Percentiles rank a stretch among this genome's conserved stretches.
Evolutionary conservation across 2,113 vertebrate genomes (phyloP).

Genomic region (Varanus komodoensis): DNA sequence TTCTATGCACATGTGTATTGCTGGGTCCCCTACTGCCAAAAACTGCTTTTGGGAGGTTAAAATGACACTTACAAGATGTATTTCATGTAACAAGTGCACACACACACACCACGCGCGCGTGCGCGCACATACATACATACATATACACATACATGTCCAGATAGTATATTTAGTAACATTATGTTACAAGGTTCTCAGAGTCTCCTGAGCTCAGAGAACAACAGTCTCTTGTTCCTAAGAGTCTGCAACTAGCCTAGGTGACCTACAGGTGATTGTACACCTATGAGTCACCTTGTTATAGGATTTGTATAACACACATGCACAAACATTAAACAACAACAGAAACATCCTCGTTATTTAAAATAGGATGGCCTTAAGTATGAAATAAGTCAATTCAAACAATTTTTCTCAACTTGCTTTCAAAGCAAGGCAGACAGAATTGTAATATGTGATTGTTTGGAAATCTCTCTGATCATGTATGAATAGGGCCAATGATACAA

Average conservation of each 20-base stretch:
- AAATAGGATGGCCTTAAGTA: conserved; percentile 24
- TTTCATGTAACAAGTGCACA: no score
- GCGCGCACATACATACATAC: no score
- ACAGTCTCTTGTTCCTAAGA: background rate
- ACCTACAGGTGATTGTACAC: background rate
- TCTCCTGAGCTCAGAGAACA: background rate
- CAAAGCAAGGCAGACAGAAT: conserved; percentile 38
- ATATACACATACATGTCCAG: no score
- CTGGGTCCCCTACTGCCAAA: no score
- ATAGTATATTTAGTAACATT: no score
- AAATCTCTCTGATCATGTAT: conserved; percentile 38
- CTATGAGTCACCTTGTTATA: background rate
- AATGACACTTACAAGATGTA: no score
- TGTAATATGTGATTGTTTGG: conserved; percentile 31
- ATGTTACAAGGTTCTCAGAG: no score
- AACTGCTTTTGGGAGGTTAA: no score
- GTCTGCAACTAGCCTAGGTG: background rate
- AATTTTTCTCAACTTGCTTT: conserved; percentile 28
- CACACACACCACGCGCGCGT: no score
- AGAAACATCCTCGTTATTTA: conserved; percentile 34
- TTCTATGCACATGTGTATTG: no score
- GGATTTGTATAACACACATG: background rate
- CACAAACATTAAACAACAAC: background rate
- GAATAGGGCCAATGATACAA: conserved; percentile 4
- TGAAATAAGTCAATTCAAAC: conserved; percentile 33